These are phyloP conservation scores for Piezodorus guildinii DNA, from an alignment of 1,140 invertebrate genomes.

Conservation along the genomic window DNA sequence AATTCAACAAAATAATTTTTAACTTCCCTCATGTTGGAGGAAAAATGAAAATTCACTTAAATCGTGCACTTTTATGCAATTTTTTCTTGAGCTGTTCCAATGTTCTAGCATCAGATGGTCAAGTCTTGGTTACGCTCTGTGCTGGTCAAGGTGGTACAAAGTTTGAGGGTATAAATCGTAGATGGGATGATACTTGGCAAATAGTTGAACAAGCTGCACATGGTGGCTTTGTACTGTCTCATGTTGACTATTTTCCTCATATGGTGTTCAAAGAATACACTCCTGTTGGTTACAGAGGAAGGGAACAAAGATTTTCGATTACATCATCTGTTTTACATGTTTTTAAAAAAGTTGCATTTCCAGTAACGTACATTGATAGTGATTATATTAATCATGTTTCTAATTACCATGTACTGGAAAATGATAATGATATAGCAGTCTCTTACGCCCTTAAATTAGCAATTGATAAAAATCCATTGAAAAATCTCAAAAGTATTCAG, in stretches of 20 bases:
- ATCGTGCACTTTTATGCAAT: constrained; percentile 40
- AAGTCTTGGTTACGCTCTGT: constrained; percentile 43
- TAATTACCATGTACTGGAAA: neutral
- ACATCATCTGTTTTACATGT: constrained; percentile 38
- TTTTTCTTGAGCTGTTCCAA: constrained; percentile 41
- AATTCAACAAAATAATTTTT: constrained; percentile 44
- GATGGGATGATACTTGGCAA: constrained; percentile 51
- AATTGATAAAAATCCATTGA: constrained; percentile 12
- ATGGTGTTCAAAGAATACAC: constrained; percentile 34
- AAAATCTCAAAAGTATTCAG: neutral
- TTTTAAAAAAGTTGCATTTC: constrained; percentile 32
- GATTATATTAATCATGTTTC: neutral
- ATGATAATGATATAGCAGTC: neutral
- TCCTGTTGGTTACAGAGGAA: constrained; percentile 41
- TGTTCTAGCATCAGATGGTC: constrained; percentile 34
- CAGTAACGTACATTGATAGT: neutral
- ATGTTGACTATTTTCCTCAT: constrained; percentile 36
- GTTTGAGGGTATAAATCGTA: constrained; percentile 38
- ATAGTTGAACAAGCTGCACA: constrained; percentile 45
- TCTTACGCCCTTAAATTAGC: neutral
- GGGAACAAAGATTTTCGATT: constrained; percentile 43
- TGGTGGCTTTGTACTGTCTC: constrained; percentile 38
- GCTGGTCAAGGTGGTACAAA: constrained; percentile 50
- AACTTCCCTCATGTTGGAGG: constrained; percentile 53
- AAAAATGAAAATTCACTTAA: constrained; percentile 51